phyloP scores from a whole-genome alignment of 2,888 invertebrate species.

The Oeneis ivallda region DNA sequence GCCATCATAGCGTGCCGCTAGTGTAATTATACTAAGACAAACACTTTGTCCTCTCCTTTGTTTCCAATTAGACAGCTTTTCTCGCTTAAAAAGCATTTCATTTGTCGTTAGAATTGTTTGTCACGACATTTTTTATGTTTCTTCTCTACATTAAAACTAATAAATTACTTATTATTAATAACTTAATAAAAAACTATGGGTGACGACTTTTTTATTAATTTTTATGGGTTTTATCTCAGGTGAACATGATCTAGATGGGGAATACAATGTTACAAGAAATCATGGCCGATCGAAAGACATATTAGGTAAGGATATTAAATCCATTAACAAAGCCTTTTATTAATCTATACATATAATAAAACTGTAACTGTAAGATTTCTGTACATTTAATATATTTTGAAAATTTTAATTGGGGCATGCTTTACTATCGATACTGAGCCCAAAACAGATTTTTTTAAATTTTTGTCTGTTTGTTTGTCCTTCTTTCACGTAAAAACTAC shows the following conservation, averaged over 20 bases:
- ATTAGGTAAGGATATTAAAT: constrained; percentile 23
- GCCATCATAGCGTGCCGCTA: no score
- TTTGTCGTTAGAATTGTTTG: constrained; percentile 17
- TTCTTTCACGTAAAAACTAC: no score
- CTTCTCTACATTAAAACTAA: not conserved
- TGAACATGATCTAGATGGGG: constrained; percentile 26
- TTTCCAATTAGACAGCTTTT: constrained; percentile 23
- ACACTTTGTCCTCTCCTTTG: constrained; percentile 23
- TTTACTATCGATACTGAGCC: no score
- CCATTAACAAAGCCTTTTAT: no score
- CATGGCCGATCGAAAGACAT: constrained; percentile 16
- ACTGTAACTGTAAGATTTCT: no score
- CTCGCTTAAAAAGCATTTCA: constrained; percentile 19
- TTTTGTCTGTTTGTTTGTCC: no score
- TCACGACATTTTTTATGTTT: constrained; percentile 13
- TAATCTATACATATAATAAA: no score
- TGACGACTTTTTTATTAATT: not conserved
- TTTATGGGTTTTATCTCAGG: constrained; percentile 18
- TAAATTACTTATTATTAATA: not conserved
- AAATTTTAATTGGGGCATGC: no score
- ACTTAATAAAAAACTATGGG: not conserved
- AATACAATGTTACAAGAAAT: constrained; percentile 33
- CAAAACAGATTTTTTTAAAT: no score
- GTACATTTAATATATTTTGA: no score
- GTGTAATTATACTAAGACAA: constrained; percentile 23